Conservation (phyloP, 2,888 invertebrate genomes). For the Oasisia sp. region DNA sequence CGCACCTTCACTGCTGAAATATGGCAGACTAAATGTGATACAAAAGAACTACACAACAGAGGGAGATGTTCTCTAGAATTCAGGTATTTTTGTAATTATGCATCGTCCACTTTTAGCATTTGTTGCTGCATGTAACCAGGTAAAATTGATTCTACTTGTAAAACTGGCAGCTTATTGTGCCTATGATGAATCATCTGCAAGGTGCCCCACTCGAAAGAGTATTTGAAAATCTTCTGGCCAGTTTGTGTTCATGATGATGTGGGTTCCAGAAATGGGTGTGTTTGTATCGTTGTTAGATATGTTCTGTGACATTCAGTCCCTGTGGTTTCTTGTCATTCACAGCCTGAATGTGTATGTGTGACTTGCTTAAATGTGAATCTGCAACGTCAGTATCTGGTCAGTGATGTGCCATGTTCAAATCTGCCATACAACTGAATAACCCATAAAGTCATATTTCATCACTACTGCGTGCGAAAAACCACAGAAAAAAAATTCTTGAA, state of each 20-base stretch:
- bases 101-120: not conserved
- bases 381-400: not conserved
- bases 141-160: not conserved
- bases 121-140: not conserved
- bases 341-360: not conserved
- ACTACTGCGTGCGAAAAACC: no score
- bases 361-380: not conserved
- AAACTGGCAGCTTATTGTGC: not conserved
- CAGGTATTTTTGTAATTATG: slow-evolving; percentile 12
- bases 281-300: not conserved
- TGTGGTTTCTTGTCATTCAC: not conserved
- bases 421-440: no score
- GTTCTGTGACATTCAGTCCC: not conserved
- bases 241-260: not conserved
- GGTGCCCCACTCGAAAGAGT: not conserved
- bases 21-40: not conserved
- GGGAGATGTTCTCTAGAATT: not conserved
- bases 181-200: not conserved
- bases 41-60: not conserved
- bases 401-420: not conserved
- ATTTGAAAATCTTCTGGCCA: not conserved
- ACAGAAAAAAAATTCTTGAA: no score
- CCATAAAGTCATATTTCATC: no score
- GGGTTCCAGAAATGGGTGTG: not conserved
- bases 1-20: not conserved